Evolutionary conservation across 2,888 invertebrate genomes (phyloP).

Genomic region (Seira musarum): DNA sequence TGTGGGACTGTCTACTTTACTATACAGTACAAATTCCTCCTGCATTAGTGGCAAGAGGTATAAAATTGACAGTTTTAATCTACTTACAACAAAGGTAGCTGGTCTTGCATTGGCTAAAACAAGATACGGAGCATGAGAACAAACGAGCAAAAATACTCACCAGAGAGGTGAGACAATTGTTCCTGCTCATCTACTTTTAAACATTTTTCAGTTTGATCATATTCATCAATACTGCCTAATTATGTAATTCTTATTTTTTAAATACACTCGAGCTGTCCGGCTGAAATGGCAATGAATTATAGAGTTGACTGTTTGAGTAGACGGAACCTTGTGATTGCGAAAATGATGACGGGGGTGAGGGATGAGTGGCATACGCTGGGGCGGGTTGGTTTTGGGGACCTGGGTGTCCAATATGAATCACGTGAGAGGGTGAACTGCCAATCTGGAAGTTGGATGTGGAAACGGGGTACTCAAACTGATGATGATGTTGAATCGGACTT

Average conservation of each 20-base stretch:
- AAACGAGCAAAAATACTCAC: too few relatives aligned
- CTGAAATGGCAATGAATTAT: slow-evolving; percentile 19
- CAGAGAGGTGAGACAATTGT: too few relatives aligned
- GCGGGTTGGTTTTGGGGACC: slow-evolving; percentile 14
- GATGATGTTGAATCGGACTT: neutral
- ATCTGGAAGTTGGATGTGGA: neutral
- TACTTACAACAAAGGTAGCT: too few relatives aligned
- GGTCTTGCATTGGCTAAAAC: too few relatives aligned
- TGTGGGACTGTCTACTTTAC: too few relatives aligned
- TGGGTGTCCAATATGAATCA: slow-evolving; percentile 4
- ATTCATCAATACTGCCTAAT: too few relatives aligned
- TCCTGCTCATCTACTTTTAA: too few relatives aligned
- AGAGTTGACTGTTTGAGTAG: slow-evolving; percentile 22
- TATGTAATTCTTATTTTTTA: slow-evolving; percentile 34
- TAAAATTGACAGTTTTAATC: too few relatives aligned
- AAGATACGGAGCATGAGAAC: too few relatives aligned
- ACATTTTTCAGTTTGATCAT: too few relatives aligned
- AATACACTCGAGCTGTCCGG: slow-evolving; percentile 41
- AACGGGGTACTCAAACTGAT: neutral
- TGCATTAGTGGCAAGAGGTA: too few relatives aligned
- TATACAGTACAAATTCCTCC: too few relatives aligned
- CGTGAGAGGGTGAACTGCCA: slow-evolving; percentile 24
- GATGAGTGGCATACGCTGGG: slow-evolving; percentile 14
- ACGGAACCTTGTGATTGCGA: slow-evolving; percentile 14
- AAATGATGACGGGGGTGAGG: neutral